phyloP scores from a whole-genome alignment of 1,140 invertebrate genomes.

The Cotesia glomerata region DNA sequence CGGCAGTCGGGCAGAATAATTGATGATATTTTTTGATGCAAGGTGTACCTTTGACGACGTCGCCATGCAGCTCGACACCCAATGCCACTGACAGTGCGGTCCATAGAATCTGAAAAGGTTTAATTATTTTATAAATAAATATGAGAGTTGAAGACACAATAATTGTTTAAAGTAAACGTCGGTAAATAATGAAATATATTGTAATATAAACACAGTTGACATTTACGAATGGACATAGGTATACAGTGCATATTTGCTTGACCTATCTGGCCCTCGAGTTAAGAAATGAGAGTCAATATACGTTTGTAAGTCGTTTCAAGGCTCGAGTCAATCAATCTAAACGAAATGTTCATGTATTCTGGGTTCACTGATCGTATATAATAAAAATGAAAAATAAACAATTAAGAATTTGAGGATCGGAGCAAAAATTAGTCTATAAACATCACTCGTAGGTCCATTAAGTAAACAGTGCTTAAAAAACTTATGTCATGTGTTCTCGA shows the following conservation, averaged over 20 bases:
- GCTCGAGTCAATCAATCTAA: conserved; percentile 24
- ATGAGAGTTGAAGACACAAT: background rate
- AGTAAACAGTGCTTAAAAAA: background rate
- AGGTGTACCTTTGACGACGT: conserved; percentile 83
- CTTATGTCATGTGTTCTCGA: conserved; percentile 9
- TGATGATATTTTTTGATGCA: conserved; percentile 89
- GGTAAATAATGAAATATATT: background rate
- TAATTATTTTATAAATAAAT: conserved; percentile 38
- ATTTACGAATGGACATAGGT: conserved; percentile 5
- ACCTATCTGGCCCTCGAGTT: background rate
- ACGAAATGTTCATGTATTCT: conserved; percentile 15
- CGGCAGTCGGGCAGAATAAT: conserved; percentile 88
- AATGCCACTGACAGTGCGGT: conserved; percentile 84
- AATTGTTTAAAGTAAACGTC: background rate
- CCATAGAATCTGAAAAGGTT: conserved; percentile 78
- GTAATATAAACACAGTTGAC: background rate
- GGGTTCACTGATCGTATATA: conserved; percentile 26
- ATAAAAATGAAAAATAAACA: too few relatives aligned
- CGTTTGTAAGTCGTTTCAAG: conserved; percentile 29
- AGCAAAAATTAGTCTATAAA: background rate
- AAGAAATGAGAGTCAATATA: conserved; percentile 19
- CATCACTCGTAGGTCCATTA: background rate
- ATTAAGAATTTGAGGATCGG: too few relatives aligned
- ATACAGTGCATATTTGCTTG: background rate
- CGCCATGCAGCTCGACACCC: conserved; percentile 82